Base-by-base conservation (phyloP, 2,797 vertebrate genomes). In the Cuniculus paca region DNA sequence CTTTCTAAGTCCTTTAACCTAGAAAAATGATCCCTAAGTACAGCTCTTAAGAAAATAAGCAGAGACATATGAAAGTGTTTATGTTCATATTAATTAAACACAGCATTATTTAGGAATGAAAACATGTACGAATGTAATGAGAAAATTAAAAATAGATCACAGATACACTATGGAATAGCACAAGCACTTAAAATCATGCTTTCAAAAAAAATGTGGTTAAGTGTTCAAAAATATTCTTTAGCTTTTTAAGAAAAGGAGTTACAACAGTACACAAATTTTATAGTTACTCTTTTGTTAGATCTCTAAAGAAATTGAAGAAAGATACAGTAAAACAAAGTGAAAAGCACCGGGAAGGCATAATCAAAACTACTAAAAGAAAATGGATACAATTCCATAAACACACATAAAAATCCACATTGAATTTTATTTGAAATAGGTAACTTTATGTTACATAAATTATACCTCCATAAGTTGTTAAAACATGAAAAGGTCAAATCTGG, bases 361-460 rank as follows among this genome's bases (percentile, higher is more conserved):
- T 63, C 14, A 17, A 70, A 94, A 82, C 77, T 39, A 36, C 45
- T 83, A 45, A 77, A 90, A 61, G 68, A 5, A 90, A 94, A 88
- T 10, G 34, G 58, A 28, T 42, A 24, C 19, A n/a, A 13, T 50
- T 79, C 31, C 26, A 56, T 75, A 79, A 89, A 84, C 4, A 79
- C 6, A n/a, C 7, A 36, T 11, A 52, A 79, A 58, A 65, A 63
- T 1, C 4, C 50, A 16, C 8, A 10, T 1, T 24, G 34, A 34
- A 42, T 74, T 75, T 22, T 11, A 80, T 50, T 24, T 54, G 42
- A 87, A 95, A 61, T 6, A 54, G 16, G 12, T 48, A 56, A 77
- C 31, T 89, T 42, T n/a, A 42, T 26, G 22, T 77, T n/a, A 14
- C 19, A 31, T 36, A 52, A 89, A 28, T 19, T 80, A 4, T 26